Base-by-base conservation (phyloP, 2,113 vertebrate genomes). In the Mola mola region DNA sequence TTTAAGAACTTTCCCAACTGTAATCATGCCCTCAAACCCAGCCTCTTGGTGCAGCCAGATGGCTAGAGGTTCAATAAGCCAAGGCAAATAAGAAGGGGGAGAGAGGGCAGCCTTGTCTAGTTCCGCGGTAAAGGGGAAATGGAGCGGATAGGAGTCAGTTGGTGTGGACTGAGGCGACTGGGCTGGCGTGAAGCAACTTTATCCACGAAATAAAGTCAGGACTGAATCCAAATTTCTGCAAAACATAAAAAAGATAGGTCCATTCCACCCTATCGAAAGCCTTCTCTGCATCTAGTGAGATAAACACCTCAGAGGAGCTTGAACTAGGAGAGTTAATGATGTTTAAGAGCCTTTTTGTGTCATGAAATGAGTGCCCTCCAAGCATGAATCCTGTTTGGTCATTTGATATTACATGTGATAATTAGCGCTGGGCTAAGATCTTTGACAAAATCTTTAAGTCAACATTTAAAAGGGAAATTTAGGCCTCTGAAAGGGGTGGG, bases 91-190 rank as follows among this genome's bases (percentile, higher is more conserved):
- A 9, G 19, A n/a, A 52, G 8, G 36, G 48, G 26, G 48, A 34
- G 13, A 52, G 28, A 7, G 38, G 61, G n/a, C 37, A 64, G 13
- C 48, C 61, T 9, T 63, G 60, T 17, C 47, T 50, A 1, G 62
- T 66, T 15, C 38, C 33, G 0, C 16, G 8, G 11, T 10, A 4
- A 7, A 66, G 22, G 16, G 49, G 16, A 34, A 55, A 36, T 20
- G 9, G 10, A 8, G 4, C 7, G 11, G 11, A 36, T 11, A 2
- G 34, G 10, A 36, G 34, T 13, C 34, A 8, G 13, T 36, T 36
- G 9, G 34, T 4, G 34, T 12, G 34, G 19, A 44, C 28, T 25
- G 31, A 48, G 5, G 51, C 43, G 0, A 38, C 8, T 17, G 51
- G 51, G 12, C 10, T 28, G 15, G 33, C 8, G 6, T 67, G 22